Conservation (phyloP, 2,113 vertebrate species). For the Xiphias gladius region DNA sequence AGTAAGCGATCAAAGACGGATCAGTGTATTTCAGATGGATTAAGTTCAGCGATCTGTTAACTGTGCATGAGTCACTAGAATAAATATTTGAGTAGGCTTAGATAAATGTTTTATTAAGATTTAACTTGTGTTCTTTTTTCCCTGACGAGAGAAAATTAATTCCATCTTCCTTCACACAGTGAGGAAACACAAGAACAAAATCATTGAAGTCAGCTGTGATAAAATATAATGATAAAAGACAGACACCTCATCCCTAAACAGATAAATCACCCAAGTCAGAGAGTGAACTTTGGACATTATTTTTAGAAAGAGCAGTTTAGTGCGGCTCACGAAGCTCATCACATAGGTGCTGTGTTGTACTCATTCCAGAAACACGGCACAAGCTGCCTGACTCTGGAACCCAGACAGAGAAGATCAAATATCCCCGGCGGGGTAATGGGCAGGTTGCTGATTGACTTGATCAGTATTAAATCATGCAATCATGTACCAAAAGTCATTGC, state of each 20-base stretch:
- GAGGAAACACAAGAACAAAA: background rate
- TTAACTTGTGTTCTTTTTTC: background rate
- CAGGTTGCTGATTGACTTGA: background rate
- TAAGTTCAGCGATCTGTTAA: background rate
- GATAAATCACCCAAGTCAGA: background rate
- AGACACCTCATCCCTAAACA: background rate
- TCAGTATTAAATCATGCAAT: background rate
- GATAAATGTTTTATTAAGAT: background rate
- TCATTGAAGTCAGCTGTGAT: background rate
- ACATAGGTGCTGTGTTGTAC: background rate
- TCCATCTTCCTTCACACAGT: background rate
- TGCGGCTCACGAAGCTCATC: background rate
- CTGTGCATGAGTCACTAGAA: background rate
- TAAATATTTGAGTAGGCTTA: background rate
- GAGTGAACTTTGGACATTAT: background rate
- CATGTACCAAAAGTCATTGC: too few species aligned
- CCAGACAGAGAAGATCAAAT: background rate
- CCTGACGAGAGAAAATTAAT: background rate
- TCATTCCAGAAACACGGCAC: background rate
- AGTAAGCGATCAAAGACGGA: background rate
- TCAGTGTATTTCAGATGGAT: background rate
- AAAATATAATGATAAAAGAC: background rate
- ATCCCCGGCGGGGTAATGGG: background rate
- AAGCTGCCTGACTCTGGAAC: background rate
- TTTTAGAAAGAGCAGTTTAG: background rate